A percentile compares a stretch with the other conserved stretches of the same genome.
phyloP scores from a whole-genome alignment of 2,113 vertebrate genomes.

The Cryptoleucopteryx plumbea region DNA sequence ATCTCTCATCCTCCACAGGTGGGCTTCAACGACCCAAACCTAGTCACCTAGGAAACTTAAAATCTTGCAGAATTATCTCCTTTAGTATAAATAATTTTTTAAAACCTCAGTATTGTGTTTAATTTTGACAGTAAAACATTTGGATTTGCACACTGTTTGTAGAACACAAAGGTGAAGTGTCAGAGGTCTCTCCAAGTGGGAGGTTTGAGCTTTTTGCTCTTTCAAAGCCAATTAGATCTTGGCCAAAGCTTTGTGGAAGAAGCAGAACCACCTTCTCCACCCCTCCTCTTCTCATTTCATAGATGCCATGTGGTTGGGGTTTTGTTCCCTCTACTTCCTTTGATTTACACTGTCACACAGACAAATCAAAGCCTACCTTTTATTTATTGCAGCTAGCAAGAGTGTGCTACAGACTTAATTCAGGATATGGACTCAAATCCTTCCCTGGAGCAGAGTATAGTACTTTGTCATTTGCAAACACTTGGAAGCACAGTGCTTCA shows the following conservation, averaged over 20 bases:
- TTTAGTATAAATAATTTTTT: neutral
- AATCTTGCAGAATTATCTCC: neutral
- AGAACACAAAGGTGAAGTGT: neutral
- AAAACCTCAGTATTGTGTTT: neutral
- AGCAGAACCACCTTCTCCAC: neutral
- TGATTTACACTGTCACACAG: constrained; percentile 24
- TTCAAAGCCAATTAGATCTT: neutral
- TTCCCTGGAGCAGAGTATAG: neutral
- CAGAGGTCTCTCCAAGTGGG: neutral
- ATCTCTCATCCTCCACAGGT: neutral
- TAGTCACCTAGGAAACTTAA: neutral
- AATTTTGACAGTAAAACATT: neutral
- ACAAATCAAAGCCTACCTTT: constrained; percentile 38
- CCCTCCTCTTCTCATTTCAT: neutral
- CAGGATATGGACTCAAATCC: constrained; percentile 45
- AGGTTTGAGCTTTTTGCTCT: neutral
- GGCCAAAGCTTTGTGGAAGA: neutral
- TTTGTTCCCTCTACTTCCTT: neutral
- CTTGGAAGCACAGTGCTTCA: constrained; percentile 17
- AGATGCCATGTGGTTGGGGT: neutral
- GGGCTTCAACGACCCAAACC: neutral
- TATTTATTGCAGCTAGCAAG: constrained; percentile 44
- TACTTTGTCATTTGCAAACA: constrained; percentile 46
- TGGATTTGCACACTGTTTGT: neutral
- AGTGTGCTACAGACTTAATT: constrained; percentile 32